These are phyloP conservation scores for Emys orbicularis DNA, from an alignment of 2,797 vertebrate species.

Conservation along the genomic window DNA sequence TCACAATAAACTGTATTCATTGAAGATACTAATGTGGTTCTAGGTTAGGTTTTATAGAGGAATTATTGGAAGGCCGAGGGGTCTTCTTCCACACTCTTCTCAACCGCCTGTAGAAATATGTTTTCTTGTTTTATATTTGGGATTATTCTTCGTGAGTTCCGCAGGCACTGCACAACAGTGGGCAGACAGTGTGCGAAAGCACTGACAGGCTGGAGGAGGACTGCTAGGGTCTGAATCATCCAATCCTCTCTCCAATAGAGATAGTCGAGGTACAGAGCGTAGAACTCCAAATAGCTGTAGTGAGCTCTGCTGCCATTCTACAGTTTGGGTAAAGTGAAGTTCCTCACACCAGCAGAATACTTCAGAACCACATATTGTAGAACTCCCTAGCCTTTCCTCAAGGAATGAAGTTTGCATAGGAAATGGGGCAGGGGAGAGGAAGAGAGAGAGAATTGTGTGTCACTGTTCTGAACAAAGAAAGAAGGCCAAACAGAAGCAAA, in stretches of 20 bases:
- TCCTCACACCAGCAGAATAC: neutral
- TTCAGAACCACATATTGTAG: neutral
- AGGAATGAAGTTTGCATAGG: neutral
- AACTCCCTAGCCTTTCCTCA: neutral
- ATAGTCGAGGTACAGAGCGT: neutral
- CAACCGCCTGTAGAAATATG: neutral
- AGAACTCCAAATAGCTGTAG: neutral
- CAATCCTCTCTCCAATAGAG: neutral
- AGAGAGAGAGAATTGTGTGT: neutral
- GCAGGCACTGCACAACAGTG: neutral
- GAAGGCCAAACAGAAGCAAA: constrained; percentile 15
- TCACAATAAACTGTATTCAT: neutral
- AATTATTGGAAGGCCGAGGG: neutral
- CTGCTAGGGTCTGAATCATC: neutral
- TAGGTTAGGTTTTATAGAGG: neutral
- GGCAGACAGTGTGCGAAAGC: neutral
- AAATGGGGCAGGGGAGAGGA: neutral
- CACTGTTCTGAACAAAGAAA: constrained; percentile 9
- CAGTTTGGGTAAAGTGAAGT: neutral
- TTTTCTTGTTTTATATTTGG: neutral
- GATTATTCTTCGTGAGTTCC: neutral
- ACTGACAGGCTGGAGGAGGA: neutral
- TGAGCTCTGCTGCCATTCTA: neutral
- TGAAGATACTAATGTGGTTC: neutral
- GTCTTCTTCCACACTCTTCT: neutral